phyloP scores from a whole-genome alignment of 1,140 invertebrate genomes.

The Eriocheir sinensis region DNA sequence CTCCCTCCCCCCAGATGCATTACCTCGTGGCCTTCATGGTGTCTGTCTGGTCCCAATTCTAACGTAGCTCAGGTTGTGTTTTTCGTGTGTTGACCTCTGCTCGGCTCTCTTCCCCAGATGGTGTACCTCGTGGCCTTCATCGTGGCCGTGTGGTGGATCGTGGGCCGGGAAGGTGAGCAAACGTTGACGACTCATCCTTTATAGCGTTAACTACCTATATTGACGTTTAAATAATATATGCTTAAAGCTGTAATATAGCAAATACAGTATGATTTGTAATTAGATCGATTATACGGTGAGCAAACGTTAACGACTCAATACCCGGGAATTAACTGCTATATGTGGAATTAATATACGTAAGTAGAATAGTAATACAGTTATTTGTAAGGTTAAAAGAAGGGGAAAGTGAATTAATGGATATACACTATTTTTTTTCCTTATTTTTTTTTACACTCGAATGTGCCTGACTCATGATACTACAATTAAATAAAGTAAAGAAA shows the following conservation, averaged over 20 bases:
- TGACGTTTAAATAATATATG: background rate
- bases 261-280: background rate
- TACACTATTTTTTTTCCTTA: too few relatives aligned
- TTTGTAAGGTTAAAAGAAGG: too few relatives aligned
- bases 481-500: too few relatives aligned
- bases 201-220: background rate
- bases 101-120: constrained; percentile 34
- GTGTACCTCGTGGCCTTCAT: constrained; percentile 64
- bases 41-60: too few relatives aligned
- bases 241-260: background rate
- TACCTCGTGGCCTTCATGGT: too few relatives aligned
- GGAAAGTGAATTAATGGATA: too few relatives aligned
- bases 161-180: constrained; percentile 50
- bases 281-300: background rate
- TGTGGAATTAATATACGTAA: background rate
- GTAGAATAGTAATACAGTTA: background rate
- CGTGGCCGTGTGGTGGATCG: constrained; percentile 53
- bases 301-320: background rate
- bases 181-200: background rate
- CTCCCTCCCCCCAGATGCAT: too few relatives aligned
- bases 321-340: background rate
- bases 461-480: too few relatives aligned
- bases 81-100: too few relatives aligned
- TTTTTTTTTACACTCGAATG: too few relatives aligned
- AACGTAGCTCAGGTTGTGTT: too few relatives aligned